Base-by-base conservation (phyloP, 2,888 invertebrate genomes). In the Tetheella fluctuosa region DNA sequence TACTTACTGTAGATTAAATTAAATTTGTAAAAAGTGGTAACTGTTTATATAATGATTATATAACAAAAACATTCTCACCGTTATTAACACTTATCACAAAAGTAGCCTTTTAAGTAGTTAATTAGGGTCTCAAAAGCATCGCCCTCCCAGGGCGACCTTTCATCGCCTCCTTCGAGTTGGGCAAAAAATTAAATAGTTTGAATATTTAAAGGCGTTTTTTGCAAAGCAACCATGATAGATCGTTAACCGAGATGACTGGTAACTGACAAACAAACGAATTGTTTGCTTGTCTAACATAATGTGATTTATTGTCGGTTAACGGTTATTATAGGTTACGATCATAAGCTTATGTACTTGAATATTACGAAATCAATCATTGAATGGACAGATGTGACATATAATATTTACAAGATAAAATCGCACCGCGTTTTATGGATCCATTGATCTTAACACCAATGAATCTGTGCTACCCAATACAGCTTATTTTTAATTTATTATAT, bases 231-330 rank as follows among this genome's bases (percentile, higher is more conserved):
- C 76, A 79, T 77, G 79, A 82, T 80, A 81, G 80, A 83, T 88
- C 82, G 83, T 85, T 83, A 79, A 72, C 71, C 77, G 75, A 81
- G 83, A 83, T 85, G 83, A 84, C 76, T 83, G 73, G 76, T 75
- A 68, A 77, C 86, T 84, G 85, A 84, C 86, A 89, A 87, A 90
- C 86, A 86, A 83, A 83, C 76, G 73, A 70, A 85, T 88, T 88
- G 85, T 87, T 85, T 84, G 80, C 79, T 83, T 83, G 81, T 85
- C 81, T 80, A 79, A 76, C 75, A 70, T 67, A 68, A 69, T 75
- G 76, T 89, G 88, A 89, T 91, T 90, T 86, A 89, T 89, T 79
- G 77, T 68, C 61, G 67, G 64, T 66, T 73, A 72, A 65, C 69
- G 54, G 65, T 61, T 68, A 23, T 66, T 67, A 56, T 59, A 63